These are phyloP conservation scores for Monoplex corrugatus DNA, from an alignment of 2,888 invertebrate genomes.

Conservation along the genomic window DNA sequence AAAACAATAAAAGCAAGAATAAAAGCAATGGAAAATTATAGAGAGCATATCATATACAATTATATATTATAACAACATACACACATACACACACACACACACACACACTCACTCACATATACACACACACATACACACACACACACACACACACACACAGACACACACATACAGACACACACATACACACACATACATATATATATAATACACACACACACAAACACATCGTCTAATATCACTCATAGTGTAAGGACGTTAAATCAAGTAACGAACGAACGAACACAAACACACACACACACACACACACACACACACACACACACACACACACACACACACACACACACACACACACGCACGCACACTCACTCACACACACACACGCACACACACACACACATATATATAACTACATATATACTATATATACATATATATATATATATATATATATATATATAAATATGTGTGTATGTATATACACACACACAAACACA, in stretches of 20 bases:
- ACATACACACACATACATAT: not conserved
- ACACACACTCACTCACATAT: not conserved
- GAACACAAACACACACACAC: not conserved
- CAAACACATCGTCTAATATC: too few species aligned
- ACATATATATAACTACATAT: constrained; percentile 10
- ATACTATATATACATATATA: too few species aligned
- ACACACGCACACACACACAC: constrained; percentile 28
- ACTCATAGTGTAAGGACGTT: too few species aligned
- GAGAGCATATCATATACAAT: too few species aligned
- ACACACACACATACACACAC: not conserved
- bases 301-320: constrained; percentile 31
- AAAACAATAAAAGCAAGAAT: too few species aligned
- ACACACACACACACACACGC: not conserved
- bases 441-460: too few species aligned
- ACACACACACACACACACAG: not conserved
- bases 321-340: not conserved
- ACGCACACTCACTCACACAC: not conserved
- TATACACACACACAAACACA: too few species aligned
- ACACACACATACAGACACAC: not conserved
- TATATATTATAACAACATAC: too few species aligned
- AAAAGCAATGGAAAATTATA: too few species aligned
- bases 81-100: too few species aligned
- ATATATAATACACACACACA: not conserved
- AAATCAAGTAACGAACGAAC: too few species aligned
- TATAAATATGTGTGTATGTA: too few species aligned